These are phyloP conservation scores for Apostichopus parvimensis DNA, from an alignment of 35 echinoderm and acorn worm species.

Conservation along the genomic window DNA sequence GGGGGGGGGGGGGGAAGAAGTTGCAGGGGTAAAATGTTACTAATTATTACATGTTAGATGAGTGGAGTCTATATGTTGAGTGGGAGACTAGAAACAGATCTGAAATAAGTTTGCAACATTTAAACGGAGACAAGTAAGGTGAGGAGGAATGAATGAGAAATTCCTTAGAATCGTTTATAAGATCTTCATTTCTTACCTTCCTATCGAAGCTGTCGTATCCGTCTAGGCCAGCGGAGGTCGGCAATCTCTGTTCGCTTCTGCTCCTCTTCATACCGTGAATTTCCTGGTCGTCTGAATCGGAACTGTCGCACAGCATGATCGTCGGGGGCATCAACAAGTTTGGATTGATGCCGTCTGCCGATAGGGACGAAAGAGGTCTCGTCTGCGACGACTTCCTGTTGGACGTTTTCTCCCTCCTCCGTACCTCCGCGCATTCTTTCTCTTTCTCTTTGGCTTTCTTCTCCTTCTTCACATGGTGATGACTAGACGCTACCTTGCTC, in stretches of 20 bases:
- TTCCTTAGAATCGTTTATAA: background rate
- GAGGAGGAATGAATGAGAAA: no score
- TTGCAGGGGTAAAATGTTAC: no score
- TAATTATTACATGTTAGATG: no score
- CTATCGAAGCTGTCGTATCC: background rate
- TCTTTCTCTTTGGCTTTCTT: slow-evolving; percentile 22
- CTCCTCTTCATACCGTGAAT: background rate
- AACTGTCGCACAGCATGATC: slow-evolving; percentile 4
- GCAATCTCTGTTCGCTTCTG: slow-evolving; percentile 20
- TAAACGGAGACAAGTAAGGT: no score
- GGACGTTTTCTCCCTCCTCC: background rate
- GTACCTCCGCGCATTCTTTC: background rate
- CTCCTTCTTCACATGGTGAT: slow-evolving; percentile 14
- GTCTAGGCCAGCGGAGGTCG: background rate
- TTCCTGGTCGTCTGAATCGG: slow-evolving; percentile 11
- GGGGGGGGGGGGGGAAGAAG: no score
- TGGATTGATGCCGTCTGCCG: slow-evolving; percentile 18
- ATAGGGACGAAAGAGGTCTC: background rate
- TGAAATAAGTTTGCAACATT: no score
- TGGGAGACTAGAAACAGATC: no score
- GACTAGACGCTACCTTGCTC: background rate
- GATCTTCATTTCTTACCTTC: background rate
- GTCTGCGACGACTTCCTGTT: background rate
- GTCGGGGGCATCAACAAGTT: slow-evolving; percentile 30
- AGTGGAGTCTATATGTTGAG: no score